These are phyloP conservation scores for Spea multiplicata DNA, from an alignment of 2,113 vertebrate species.

Conservation along the genomic window DNA sequence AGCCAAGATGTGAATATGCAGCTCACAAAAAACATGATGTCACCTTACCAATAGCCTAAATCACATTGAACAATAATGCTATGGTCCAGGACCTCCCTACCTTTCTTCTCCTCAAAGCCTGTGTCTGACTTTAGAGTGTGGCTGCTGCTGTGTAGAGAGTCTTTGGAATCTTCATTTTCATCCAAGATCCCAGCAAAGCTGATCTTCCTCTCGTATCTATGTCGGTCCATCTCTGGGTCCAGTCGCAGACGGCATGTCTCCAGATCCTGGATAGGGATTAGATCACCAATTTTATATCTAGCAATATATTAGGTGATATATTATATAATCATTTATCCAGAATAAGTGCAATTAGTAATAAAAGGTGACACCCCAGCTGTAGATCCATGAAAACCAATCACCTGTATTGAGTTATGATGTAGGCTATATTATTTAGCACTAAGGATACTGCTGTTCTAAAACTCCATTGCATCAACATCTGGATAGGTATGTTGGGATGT, in stretches of 20 bases:
- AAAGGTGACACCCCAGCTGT: too few relatives aligned
- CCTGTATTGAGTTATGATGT: too few relatives aligned
- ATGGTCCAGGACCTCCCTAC: slow-evolving; percentile 34
- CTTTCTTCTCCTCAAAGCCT: slow-evolving; percentile 89
- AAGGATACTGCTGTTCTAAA: too few relatives aligned
- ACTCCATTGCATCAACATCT: too few relatives aligned
- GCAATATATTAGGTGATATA: too few relatives aligned
- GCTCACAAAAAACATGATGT: not conserved
- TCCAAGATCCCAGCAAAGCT: slow-evolving; percentile 97
- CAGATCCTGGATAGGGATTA: slow-evolving; percentile 72
- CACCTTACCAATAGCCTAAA: not conserved
- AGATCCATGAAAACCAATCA: too few relatives aligned
- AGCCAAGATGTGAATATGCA: not conserved
- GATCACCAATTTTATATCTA: too few relatives aligned
- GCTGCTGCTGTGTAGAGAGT: slow-evolving; percentile 97
- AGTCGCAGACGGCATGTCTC: slow-evolving; percentile 89
- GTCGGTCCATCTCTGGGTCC: slow-evolving; percentile 91
- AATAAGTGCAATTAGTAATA: too few relatives aligned
- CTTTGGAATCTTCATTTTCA: slow-evolving; percentile 90
- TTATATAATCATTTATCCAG: too few relatives aligned
- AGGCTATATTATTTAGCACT: too few relatives aligned
- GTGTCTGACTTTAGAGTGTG: slow-evolving; percentile 97
- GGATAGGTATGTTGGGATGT: too few relatives aligned
- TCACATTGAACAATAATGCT: not conserved
- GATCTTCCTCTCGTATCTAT: slow-evolving; percentile 98